phyloP scores from a whole-genome alignment of 2,113 vertebrate species.

The Clupea harengus region DNA sequence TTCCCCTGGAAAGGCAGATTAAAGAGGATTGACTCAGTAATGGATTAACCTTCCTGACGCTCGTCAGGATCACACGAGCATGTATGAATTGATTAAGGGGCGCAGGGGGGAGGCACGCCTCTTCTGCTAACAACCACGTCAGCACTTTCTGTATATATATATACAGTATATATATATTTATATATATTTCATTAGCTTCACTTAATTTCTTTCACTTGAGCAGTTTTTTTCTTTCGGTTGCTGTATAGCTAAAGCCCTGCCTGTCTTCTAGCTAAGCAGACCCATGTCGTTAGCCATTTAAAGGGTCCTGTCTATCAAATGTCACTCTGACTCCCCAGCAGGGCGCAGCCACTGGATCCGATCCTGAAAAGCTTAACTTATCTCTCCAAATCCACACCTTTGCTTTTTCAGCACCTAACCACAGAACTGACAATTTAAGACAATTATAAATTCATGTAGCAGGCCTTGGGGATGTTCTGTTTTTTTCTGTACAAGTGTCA shows the following conservation, averaged over 20 bases:
- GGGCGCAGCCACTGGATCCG: not conserved
- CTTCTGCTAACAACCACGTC: constrained; percentile 71
- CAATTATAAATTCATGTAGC: not conserved
- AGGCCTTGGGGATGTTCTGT: not conserved
- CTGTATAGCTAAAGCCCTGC: not conserved
- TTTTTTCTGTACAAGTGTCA: not conserved
- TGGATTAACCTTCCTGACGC: constrained; percentile 72
- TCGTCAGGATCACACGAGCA: constrained; percentile 61
- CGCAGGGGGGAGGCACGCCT: constrained; percentile 30
- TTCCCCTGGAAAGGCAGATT: constrained; percentile 68
- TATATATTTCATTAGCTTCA: not conserved
- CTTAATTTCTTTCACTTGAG: not conserved
- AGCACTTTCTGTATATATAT: constrained; percentile 61
- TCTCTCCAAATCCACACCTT: not conserved
- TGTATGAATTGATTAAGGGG: constrained; percentile 73
- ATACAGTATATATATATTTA: too few relatives aligned
- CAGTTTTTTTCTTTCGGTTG: not conserved
- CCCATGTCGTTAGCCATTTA: constrained; percentile 56
- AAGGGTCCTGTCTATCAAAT: constrained; percentile 63
- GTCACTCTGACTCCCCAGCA: constrained; percentile 38
- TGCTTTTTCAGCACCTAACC: not conserved
- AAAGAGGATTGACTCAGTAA: constrained; percentile 74
- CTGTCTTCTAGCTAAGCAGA: constrained; percentile 22
- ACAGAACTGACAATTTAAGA: not conserved
- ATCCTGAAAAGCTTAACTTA: not conserved